phyloP scores from a whole-genome alignment of 2,113 vertebrate species.

The Xyliphius kryptos region DNA sequence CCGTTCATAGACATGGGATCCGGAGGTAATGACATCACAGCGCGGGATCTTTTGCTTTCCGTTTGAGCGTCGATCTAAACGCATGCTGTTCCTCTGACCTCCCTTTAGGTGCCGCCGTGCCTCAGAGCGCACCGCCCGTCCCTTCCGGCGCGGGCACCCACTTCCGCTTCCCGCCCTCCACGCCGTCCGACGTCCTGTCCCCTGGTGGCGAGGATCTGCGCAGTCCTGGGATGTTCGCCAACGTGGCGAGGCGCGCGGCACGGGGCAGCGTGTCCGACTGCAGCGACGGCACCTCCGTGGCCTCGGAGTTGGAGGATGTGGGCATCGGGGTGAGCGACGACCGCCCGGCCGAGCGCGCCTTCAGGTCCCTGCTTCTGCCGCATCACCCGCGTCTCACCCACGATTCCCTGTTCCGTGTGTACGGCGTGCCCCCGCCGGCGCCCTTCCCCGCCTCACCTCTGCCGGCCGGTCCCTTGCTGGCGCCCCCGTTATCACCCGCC shows the following conservation, averaged over 20 bases:
- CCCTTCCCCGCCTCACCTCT: slow-evolving; percentile 82
- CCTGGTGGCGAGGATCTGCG: slow-evolving; percentile 79
- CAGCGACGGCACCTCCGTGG: slow-evolving; percentile 82
- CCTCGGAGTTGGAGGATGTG: slow-evolving; percentile 79
- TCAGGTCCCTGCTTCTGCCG: slow-evolving; percentile 63
- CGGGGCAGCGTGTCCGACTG: slow-evolving; percentile 85
- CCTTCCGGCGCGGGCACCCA: slow-evolving; percentile 71
- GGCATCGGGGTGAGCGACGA: slow-evolving; percentile 59
- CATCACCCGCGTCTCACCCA: slow-evolving; percentile 70
- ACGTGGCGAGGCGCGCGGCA: slow-evolving; percentile 72
- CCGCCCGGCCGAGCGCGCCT: slow-evolving; percentile 55
- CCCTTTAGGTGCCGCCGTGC: slow-evolving; percentile 73
- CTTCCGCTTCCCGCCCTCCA: slow-evolving; percentile 84
- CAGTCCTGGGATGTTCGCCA: slow-evolving; percentile 75
- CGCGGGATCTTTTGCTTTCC: not conserved
- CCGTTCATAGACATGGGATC: slow-evolving; percentile 85
- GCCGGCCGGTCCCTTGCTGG: slow-evolving; percentile 68
- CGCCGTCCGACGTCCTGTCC: slow-evolving; percentile 78
- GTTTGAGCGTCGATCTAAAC: not conserved
- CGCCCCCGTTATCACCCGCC: slow-evolving; percentile 76
- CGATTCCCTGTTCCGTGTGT: slow-evolving; percentile 76
- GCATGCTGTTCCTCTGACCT: not conserved
- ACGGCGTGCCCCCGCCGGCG: slow-evolving; percentile 60
- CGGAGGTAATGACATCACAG: slow-evolving; percentile 48
- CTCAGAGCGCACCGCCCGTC: slow-evolving; percentile 83